These are phyloP conservation scores for Sericinus montela DNA, from an alignment of 2,888 invertebrate genomes.

Conservation along the genomic window DNA sequence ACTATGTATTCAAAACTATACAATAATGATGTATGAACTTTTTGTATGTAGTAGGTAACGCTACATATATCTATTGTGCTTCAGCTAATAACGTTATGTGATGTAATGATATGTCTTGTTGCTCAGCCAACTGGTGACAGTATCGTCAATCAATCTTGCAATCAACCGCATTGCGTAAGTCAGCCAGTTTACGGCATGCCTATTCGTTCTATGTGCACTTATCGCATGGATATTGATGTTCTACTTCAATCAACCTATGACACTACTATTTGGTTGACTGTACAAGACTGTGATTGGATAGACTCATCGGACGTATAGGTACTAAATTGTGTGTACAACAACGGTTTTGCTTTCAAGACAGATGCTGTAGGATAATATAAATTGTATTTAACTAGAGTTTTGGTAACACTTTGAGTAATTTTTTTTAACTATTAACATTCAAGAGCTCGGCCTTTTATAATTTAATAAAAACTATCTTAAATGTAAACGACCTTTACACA, in stretches of 20 bases:
- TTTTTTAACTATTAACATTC: no score
- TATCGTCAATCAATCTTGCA: slow-evolving; percentile 94
- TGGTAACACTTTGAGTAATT: no score
- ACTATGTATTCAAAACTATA: background rate
- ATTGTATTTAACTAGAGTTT: no score
- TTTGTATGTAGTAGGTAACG: slow-evolving; percentile 4
- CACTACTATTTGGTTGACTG: slow-evolving; percentile 21
- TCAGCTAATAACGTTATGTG: slow-evolving; percentile 66
- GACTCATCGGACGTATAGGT: no score
- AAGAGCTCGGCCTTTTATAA: no score
- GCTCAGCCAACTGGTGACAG: slow-evolving; percentile 94
- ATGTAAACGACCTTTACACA: no score
- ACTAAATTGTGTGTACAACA: no score
- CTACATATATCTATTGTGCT: slow-evolving; percentile 36
- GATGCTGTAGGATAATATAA: no score
- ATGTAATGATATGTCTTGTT: slow-evolving; percentile 75
- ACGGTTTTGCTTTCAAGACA: no score
- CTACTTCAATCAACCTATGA: slow-evolving; percentile 33
- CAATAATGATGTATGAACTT: background rate
- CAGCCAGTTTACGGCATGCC: slow-evolving; percentile 45
- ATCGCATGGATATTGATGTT: slow-evolving; percentile 60
- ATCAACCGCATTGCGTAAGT: slow-evolving; percentile 96
- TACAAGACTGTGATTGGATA: slow-evolving; percentile 33
- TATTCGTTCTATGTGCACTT: slow-evolving; percentile 32
- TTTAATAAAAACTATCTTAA: no score